Evolutionary conservation across 2,888 invertebrate genomes (phyloP), one percentile per base, ranked within the genome.

Genomic region (Prostheceraeus crozeri): DNA sequence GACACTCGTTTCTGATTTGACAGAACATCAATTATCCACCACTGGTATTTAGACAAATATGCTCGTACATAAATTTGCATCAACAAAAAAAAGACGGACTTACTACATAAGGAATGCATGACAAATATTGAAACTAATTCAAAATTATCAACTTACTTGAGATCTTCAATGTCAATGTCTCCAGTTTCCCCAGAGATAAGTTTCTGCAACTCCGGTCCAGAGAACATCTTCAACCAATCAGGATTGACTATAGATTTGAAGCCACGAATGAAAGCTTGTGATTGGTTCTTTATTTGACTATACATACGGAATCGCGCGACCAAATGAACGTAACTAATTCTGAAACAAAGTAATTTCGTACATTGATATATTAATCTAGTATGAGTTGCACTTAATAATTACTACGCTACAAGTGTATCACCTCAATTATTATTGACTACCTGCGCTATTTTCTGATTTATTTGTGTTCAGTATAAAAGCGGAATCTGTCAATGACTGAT

Each of bases 301-400:
- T 94, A 89, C 89, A 99, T 94, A 64, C 93, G 84, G 76, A 94
- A 96, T 77, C 93, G 90, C 0, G 98, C 98, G 75, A 77, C 74
- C 71, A 89, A 81, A 76, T 98, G 98, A 57, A 98, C 90, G 76
- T 99, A 98, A 72, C 89, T 88, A 67, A 99, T 93, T 79, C 89
- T 89, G 77, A 59, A 81, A 68, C n/a, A n/a, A n/a, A n/a, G n/a
- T n/a, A n/a, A n/a, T n/a, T 60, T 6, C 16, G 1, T n/a, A n/a
- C n/a, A n/a, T n/a, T n/a, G n/a, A n/a, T n/a, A n/a, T n/a, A n/a
- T n/a, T n/a, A n/a, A n/a, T n/a, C n/a, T n/a, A n/a, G n/a, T n/a
- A n/a, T n/a, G n/a, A n/a, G n/a, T n/a, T n/a, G n/a, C n/a, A n/a
- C n/a, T n/a, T n/a, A n/a, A n/a, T n/a, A n/a, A n/a, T n/a, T n/a